phyloP scores from a whole-genome alignment of 2,888 invertebrate species.

The Mythimna vitellina region DNA sequence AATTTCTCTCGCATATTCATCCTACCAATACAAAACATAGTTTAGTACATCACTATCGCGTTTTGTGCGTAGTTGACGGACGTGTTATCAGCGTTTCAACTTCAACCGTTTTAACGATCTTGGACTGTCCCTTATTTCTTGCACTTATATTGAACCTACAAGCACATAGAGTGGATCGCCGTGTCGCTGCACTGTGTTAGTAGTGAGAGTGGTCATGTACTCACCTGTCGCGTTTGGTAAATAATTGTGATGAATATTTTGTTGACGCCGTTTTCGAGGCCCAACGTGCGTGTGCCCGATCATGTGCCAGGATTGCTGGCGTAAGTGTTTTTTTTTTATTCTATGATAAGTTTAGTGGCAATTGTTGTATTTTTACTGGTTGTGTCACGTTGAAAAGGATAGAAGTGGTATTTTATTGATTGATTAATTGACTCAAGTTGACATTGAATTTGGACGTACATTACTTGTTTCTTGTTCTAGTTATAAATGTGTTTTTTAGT shows the following conservation, averaged over 20 bases:
- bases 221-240: conserved; percentile 53
- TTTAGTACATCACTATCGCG: conserved; percentile 58
- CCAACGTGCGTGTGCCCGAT: conserved; percentile 66
- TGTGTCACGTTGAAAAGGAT: conserved; percentile 14
- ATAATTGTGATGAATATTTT: conserved; percentile 72
- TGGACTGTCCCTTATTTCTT: conserved; percentile 58
- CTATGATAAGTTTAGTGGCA: conserved; percentile 15
- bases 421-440: conserved; percentile 15
- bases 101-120: conserved; percentile 34
- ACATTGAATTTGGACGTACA: conserved; percentile 23
- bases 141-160: conserved; percentile 49
- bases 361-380: conserved; percentile 12
- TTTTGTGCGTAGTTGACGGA: conserved; percentile 62
- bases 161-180: conserved; percentile 31
- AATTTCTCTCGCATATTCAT: conserved; percentile 22
- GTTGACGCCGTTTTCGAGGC: conserved; percentile 70
- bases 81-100: conserved; percentile 54
- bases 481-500: conserved; percentile 5
- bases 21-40: conserved; percentile 49
- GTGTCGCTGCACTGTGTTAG: conserved; percentile 46
- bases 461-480: background rate
- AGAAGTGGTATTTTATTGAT: conserved; percentile 29
- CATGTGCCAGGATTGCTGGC: conserved; percentile 70
- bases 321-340: conserved; percentile 65
- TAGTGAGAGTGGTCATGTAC: conserved; percentile 60